Conservation (phyloP, 1,140 invertebrate genomes). For the Meteorus sp. region DNA sequence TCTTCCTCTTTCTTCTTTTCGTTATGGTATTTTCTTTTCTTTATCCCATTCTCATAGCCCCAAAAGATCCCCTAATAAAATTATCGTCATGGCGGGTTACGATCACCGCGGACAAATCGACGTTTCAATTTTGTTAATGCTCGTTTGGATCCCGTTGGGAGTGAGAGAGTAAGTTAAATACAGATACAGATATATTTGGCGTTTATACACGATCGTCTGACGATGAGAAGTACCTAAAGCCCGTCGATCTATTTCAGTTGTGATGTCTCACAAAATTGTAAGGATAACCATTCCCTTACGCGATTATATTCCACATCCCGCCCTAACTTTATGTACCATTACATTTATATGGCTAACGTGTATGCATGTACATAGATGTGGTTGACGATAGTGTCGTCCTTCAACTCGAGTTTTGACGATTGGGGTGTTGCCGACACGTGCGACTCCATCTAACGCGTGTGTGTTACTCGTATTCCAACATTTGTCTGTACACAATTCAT, state of each 20-base stretch:
- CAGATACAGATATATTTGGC: background rate
- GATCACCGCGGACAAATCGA: conserved; percentile 56
- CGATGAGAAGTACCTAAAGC: no score
- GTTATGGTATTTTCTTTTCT: conserved; percentile 10
- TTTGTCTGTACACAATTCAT: no score
- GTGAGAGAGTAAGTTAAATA: background rate
- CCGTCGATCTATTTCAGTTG: no score
- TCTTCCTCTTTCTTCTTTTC: no score
- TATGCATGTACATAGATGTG: conserved; percentile 5
- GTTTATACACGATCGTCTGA: background rate
- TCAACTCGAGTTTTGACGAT: conserved; percentile 18
- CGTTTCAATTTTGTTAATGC: conserved; percentile 61
- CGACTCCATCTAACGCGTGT: conserved; percentile 10
- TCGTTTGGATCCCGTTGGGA: conserved; percentile 27
- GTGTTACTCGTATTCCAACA: background rate
- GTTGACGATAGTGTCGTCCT: background rate
- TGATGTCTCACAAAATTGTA: background rate
- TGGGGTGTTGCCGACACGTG: conserved; percentile 28
- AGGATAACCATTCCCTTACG: background rate
- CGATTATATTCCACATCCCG: background rate
- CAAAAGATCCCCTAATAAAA: conserved; percentile 46
- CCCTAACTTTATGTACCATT: background rate
- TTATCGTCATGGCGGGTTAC: conserved; percentile 43
- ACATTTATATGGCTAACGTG: background rate
- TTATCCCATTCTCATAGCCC: conserved; percentile 2